Evolutionary conservation across 2,888 invertebrate species (phyloP), one percentile per base, ranked within the genome.

Genomic region (Leptura quadrifasciata): DNA sequence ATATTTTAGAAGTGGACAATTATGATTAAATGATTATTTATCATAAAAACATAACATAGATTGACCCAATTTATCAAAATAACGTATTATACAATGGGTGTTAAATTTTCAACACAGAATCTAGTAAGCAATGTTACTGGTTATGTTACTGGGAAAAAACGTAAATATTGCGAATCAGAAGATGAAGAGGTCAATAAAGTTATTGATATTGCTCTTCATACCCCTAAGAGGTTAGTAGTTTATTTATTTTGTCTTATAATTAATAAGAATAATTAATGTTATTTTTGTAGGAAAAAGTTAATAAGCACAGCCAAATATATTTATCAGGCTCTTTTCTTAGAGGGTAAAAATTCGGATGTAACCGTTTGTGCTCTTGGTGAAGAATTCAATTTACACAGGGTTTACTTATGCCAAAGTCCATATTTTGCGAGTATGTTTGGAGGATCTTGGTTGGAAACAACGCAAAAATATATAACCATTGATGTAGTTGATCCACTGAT

Each of bases 371-470:
- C 95, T 65, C 88, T 95, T 71, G 93, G 93, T 24, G 92, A 92
- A 86, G 92, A 93, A 77, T 95, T 95, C 93, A 91, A 92, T 83
- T 89, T 96, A 57, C 96, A 96, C 87, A 94, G 94, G 89, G 92
- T 95, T 54, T 96, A 96, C 86, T 90, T 96, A 60, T 93, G 93
- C 83, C 95, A 95, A 91, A 95, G 95, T 85, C 94, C 94, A 0
- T 95, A 95, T 87, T 95, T 95, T 88, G 91, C 93, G 12, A 94
- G 94, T 84, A 95, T 95, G 95, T 95, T 95, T 87, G 94, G 93
- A 83, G 95, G 95, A 4, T 92, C 93, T 2, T 95, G 95, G 95
- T 91, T 91, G 83, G 95, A 95, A 88, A 91, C 94, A 0, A 91
- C 91, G 65, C 92, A 94, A 88, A 91, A 92, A 80, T 90, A 92